Conservation (phyloP, 2,888 invertebrate species). For the Galerucella pusilla region DNA sequence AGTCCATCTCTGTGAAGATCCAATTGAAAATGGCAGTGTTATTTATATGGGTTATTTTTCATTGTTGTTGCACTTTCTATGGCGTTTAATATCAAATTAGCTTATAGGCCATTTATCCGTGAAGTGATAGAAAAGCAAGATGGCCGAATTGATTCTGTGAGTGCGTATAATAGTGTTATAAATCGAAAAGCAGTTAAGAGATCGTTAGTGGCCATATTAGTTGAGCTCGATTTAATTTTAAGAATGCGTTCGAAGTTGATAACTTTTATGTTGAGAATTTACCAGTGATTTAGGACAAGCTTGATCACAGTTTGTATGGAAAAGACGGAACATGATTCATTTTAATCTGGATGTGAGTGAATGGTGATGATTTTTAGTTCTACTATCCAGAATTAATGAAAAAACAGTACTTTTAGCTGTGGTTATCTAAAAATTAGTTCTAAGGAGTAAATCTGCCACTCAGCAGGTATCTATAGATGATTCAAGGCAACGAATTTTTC, state of each 20-base stretch:
- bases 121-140: constrained; percentile 29
- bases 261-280: constrained; percentile 2
- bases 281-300: neutral
- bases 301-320: neutral
- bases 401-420: no score
- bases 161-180: constrained; percentile 36
- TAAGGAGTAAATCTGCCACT: no score
- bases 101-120: constrained; percentile 60
- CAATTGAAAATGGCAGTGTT: constrained; percentile 31
- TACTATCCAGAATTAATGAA: no score
- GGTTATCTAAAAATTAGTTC: no score
- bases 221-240: constrained; percentile 45
- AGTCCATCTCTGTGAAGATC: neutral
- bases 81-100: constrained; percentile 65
- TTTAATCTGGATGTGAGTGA: no score
- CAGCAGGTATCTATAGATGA: no score
- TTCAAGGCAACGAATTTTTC: no score
- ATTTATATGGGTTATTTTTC: constrained; percentile 47
- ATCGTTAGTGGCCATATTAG: constrained; percentile 52
- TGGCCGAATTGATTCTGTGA: constrained; percentile 28
- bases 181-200: constrained; percentile 37
- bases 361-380: no score
- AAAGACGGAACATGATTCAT: no score
- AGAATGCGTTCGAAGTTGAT: constrained; percentile 24
- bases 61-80: constrained; percentile 53